Evolutionary conservation across 2,113 vertebrate genomes (phyloP).

Genomic region (Ctenomys sociabilis): DNA sequence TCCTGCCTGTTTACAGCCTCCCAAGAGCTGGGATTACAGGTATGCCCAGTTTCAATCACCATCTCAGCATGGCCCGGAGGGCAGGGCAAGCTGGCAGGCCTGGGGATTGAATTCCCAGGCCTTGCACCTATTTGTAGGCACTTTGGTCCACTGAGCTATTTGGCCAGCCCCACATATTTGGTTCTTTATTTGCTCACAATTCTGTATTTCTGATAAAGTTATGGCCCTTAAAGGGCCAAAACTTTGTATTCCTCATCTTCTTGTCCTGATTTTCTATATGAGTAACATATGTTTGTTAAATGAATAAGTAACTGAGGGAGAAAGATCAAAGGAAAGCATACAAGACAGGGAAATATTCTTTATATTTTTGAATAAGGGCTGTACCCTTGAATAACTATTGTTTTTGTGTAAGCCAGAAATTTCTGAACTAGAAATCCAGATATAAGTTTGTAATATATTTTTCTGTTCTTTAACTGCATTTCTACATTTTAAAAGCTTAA

Average conservation of each 20-base stretch:
- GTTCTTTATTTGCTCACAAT: neutral
- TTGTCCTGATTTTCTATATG: neutral
- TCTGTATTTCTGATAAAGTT: neutral
- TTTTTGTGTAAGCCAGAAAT: constrained; percentile 27
- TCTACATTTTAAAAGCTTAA: neutral
- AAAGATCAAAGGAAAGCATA: neutral
- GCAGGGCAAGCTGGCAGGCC: too few relatives aligned
- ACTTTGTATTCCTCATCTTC: neutral
- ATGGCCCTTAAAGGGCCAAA: neutral
- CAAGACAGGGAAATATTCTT: neutral
- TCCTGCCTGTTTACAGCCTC: too few relatives aligned
- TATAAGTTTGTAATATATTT: neutral
- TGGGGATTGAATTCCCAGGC: too few relatives aligned
- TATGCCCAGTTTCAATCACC: too few relatives aligned
- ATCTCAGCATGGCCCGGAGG: too few relatives aligned
- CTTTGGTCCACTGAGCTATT: too few relatives aligned
- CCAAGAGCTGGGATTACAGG: too few relatives aligned
- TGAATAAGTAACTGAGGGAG: neutral
- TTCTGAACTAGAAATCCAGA: neutral
- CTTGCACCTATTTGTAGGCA: too few relatives aligned
- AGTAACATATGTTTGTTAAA: neutral
- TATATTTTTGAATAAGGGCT: neutral
- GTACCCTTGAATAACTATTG: neutral
- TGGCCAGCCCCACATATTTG: too few relatives aligned
- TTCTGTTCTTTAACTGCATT: neutral